These are phyloP conservation scores for Craterocephalus amniculus DNA, from an alignment of 2,797 vertebrate species.

Conservation along the genomic window DNA sequence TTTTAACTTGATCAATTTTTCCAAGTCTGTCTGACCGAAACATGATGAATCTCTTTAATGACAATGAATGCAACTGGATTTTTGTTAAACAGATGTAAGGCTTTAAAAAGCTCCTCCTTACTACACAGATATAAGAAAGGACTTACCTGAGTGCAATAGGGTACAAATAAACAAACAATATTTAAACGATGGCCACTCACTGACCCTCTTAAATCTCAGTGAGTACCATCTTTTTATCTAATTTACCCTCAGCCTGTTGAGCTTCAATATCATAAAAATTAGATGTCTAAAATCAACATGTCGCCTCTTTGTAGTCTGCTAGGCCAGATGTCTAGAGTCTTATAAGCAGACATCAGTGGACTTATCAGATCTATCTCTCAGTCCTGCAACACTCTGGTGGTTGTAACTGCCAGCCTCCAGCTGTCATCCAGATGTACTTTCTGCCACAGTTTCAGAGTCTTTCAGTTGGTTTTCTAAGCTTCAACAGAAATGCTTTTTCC, in stretches of 20 bases:
- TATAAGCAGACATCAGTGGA: background rate
- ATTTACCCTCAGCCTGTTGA: no score
- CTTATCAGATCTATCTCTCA: background rate
- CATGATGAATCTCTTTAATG: slow-evolving; percentile 43
- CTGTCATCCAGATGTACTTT: slow-evolving; percentile 26
- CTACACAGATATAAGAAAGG: background rate
- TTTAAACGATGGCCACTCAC: no score
- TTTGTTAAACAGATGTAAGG: background rate
- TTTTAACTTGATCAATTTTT: slow-evolving; percentile 46
- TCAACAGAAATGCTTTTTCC: background rate
- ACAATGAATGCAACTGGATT: background rate
- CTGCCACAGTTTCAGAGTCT: background rate
- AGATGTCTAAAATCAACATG: background rate
- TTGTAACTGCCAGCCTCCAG: slow-evolving; percentile 9
- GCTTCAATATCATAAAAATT: no score
- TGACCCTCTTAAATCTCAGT: background rate
- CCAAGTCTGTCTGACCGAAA: slow-evolving; percentile 34
- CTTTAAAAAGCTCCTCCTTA: slow-evolving; percentile 5
- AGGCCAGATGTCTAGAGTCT: slow-evolving; percentile 35
- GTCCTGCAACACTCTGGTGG: background rate
- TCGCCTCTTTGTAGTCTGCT: slow-evolving; percentile 18
- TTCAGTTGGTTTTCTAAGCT: background rate
- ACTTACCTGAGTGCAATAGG: no score
- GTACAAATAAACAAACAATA: no score
- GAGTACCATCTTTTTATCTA: background rate